Percentiles rank a stretch among this genome's conserved stretches.
Conservation (phyloP, 2,888 invertebrate species). For the Omphaloscelis lunosa region DNA sequence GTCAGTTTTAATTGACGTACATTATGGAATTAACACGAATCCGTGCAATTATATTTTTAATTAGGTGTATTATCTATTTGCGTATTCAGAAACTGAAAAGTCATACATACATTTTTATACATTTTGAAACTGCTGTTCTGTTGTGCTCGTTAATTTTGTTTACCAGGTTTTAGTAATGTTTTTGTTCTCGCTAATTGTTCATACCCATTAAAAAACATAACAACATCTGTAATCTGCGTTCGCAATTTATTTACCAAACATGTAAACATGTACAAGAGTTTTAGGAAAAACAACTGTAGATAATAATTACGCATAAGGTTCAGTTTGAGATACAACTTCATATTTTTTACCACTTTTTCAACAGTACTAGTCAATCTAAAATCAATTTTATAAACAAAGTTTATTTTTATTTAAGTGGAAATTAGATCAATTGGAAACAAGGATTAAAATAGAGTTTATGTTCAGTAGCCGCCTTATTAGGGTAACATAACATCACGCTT, state of each 20-base stretch:
- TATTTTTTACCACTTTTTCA: no score
- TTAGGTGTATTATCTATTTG: not conserved
- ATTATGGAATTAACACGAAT: not conserved
- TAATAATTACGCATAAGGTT: no score
- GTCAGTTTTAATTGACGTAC: not conserved
- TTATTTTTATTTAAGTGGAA: no score
- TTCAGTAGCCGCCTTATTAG: not conserved
- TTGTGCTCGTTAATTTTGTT: slow-evolving; percentile 24
- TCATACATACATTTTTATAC: not conserved
- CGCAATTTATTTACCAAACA: no score
- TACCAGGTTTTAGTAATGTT: slow-evolving; percentile 3
- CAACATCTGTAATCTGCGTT: not conserved
- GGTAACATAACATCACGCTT: not conserved
- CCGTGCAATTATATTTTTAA: not conserved
- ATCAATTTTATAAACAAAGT: no score
- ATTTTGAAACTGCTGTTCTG: slow-evolving; percentile 13
- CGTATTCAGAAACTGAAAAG: not conserved
- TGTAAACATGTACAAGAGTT: no score
- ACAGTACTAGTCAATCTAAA: no score
- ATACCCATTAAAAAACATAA: not conserved
- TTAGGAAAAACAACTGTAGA: no score
- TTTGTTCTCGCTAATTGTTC: slow-evolving; percentile 19
- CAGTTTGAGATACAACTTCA: no score
- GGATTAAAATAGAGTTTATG: no score
- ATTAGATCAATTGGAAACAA: no score